These are phyloP conservation scores for Agonopterix arenella DNA, from an alignment of 2,888 invertebrate genomes.

Conservation along the genomic window DNA sequence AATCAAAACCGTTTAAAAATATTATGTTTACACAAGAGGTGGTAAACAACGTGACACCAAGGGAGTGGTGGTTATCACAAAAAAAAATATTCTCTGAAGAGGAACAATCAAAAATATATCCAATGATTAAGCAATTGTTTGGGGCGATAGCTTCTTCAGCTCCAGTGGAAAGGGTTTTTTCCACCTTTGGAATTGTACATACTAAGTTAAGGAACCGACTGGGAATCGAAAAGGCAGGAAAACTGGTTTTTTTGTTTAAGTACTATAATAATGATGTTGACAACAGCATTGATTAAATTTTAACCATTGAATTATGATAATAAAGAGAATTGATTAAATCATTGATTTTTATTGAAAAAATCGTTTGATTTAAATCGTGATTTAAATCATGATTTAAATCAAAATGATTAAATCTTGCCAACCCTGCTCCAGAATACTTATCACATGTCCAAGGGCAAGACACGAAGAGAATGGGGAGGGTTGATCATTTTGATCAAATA, in stretches of 20 bases:
- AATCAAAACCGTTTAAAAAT: not conserved
- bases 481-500: too few relatives aligned
- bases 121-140: constrained; percentile 5
- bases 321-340: not conserved
- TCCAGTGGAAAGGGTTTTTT: not conserved
- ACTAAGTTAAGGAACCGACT: too few relatives aligned
- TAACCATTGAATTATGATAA: not conserved
- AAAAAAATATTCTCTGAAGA: constrained; percentile 8
- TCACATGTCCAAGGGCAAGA: too few relatives aligned
- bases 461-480: too few relatives aligned
- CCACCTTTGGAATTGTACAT: not conserved
- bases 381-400: not conserved
- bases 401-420: not conserved
- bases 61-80: constrained; percentile 7
- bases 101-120: constrained; percentile 3
- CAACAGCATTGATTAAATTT: not conserved
- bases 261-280: too few relatives aligned
- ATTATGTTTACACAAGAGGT: not conserved
- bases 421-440: not conserved
- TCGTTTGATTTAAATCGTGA: too few relatives aligned
- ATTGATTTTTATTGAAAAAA: not conserved
- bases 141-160: constrained; percentile 8
- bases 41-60: constrained; percentile 2
- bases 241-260: too few relatives aligned
- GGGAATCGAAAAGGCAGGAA: too few relatives aligned